A percentile compares a stretch with the other conserved stretches of the same genome.
phyloP scores from a whole-genome alignment of 2,888 invertebrate species.

The Erebia epiphron region DNA sequence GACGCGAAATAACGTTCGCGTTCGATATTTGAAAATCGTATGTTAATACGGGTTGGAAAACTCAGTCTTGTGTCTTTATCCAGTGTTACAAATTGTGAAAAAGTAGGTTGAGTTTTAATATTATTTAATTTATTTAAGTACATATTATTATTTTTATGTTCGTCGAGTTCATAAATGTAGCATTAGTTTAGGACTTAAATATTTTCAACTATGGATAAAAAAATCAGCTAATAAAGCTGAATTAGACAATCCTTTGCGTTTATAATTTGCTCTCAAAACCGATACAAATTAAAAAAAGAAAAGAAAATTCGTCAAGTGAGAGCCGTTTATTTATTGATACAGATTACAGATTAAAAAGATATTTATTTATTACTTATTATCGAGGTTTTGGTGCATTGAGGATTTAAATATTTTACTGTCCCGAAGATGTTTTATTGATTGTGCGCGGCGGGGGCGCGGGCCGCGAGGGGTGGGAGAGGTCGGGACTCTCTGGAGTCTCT shows the following conservation, averaged over 20 bases:
- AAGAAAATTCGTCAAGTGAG: neutral
- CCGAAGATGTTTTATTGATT: constrained; percentile 65
- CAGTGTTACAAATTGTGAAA: constrained; percentile 38
- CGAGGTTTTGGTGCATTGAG: constrained; percentile 47
- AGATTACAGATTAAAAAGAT: constrained; percentile 6
- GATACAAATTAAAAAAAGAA: constrained; percentile 1
- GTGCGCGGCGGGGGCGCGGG: constrained; percentile 46
- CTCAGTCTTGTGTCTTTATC: constrained; percentile 36
- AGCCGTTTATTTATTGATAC: neutral
- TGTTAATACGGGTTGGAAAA: constrained; percentile 42
- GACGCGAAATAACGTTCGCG: constrained; percentile 62
- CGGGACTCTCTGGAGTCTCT: constrained; percentile 58
- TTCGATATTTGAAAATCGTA: constrained; percentile 49
- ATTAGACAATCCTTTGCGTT: neutral
- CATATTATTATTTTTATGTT: neutral
- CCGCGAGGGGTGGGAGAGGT: constrained; percentile 56
- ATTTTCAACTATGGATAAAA: neutral
- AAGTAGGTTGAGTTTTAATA: constrained; percentile 38
- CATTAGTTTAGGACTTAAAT: no score
- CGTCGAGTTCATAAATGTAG: neutral
- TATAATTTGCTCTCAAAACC: neutral
- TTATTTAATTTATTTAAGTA: neutral
- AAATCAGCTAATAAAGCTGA: neutral
- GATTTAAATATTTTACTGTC: constrained; percentile 48
- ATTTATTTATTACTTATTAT: neutral